A percentile compares a stretch with the other conserved stretches of the same genome.
phyloP scores from a whole-genome alignment of 2,797 vertebrate species.

The Dendrocincla tyrannina region DNA sequence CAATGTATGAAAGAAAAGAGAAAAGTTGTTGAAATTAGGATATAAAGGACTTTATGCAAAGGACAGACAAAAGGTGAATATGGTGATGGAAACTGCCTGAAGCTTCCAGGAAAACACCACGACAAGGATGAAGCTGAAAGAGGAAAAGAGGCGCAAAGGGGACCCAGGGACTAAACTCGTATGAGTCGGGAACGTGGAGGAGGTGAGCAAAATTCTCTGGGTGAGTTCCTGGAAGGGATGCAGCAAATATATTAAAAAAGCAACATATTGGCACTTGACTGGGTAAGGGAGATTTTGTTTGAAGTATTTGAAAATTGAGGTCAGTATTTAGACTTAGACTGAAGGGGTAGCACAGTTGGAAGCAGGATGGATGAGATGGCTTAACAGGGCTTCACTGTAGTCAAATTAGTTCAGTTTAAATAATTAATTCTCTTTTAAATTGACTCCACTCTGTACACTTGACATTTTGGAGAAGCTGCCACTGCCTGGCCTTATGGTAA shows the following conservation, averaged over 20 bases:
- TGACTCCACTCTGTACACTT: background rate
- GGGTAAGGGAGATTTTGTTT: background rate
- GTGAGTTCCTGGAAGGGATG: background rate
- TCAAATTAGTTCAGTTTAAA: conserved; percentile 50
- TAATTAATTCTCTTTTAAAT: conserved; percentile 55
- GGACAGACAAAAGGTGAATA: background rate
- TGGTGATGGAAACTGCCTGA: background rate
- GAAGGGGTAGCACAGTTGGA: background rate
- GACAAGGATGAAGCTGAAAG: background rate
- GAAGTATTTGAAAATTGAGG: background rate
- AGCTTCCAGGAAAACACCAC: background rate
- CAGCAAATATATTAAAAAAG: background rate
- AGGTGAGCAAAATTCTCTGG: background rate
- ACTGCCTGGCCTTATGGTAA: conserved; percentile 30
- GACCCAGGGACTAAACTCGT: fast-evolving
- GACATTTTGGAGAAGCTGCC: conserved; percentile 47
- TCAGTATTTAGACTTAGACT: background rate
- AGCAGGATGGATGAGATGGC: conserved; percentile 9
- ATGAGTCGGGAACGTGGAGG: background rate
- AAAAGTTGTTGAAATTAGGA: background rate
- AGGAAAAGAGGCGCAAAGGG: background rate
- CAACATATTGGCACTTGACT: background rate
- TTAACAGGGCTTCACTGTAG: conserved; percentile 15
- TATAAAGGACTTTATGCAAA: background rate
- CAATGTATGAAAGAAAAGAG: background rate